These are phyloP conservation scores for Pteropus rufus DNA, from an alignment of 2,797 vertebrate species.

Conservation along the genomic window DNA sequence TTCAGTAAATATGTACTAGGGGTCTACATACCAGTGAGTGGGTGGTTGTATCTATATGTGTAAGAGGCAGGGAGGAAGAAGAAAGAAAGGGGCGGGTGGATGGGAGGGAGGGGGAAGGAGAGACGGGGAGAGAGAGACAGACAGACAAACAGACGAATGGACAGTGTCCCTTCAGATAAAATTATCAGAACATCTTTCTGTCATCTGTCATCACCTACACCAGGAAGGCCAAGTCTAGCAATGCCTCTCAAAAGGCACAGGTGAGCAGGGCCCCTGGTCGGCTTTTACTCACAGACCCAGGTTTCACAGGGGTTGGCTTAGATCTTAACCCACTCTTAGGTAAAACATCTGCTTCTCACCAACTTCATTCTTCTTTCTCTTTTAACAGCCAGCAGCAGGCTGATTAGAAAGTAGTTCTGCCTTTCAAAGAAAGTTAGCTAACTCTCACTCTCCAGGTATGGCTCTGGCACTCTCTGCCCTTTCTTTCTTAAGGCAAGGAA, in stretches of 20 bases:
- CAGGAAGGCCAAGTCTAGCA: not conserved
- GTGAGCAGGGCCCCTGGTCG: not conserved
- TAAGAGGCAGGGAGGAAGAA: too few species aligned
- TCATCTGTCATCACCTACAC: not conserved
- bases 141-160: not conserved
- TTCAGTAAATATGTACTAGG: not conserved
- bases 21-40: not conserved
- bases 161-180: not conserved
- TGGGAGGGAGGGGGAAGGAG: rapidly evolving
- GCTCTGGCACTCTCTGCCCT: not conserved
- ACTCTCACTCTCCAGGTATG: not conserved
- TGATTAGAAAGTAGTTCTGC: not conserved
- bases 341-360: not conserved
- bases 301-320: not conserved
- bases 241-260: rapidly evolving
- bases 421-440: constrained; percentile 24
- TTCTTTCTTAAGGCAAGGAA: not conserved
- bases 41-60: too few species aligned
- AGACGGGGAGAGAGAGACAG: not conserved
- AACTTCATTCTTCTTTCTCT: not conserved
- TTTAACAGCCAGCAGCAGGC: not conserved
- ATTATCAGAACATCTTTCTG: not conserved
- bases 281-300: not conserved
- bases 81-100: not conserved
- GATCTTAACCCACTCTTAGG: not conserved